These are phyloP conservation scores for Dendrolimus kikuchii DNA, from an alignment of 1,140 invertebrate species.

Conservation along the genomic window DNA sequence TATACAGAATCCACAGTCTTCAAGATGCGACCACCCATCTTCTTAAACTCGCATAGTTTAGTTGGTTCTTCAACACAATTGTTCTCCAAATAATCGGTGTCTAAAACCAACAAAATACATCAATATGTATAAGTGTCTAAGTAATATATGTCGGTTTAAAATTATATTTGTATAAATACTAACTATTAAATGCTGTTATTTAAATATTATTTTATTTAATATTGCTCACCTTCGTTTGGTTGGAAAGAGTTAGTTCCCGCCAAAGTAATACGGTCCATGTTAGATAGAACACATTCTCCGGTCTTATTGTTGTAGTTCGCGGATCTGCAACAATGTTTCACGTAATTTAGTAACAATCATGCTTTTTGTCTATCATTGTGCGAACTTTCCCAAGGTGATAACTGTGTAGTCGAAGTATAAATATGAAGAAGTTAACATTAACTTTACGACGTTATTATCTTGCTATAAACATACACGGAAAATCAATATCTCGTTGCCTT, in stretches of 20 bases:
- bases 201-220: not conserved
- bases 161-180: no score
- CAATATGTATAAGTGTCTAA: no score
- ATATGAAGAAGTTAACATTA: no score
- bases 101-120: slow-evolving; percentile 28
- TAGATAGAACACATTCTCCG: slow-evolving; percentile 88
- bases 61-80: slow-evolving; percentile 92
- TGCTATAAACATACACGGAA: no score
- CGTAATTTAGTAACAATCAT: slow-evolving; percentile 35
- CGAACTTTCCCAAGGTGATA: slow-evolving; percentile 55
- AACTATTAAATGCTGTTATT: no score
- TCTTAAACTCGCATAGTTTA: slow-evolving; percentile 94
- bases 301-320: slow-evolving; percentile 91
- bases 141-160: no score
- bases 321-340: slow-evolving; percentile 80
- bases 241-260: slow-evolving; percentile 84
- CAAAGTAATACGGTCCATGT: slow-evolving; percentile 91
- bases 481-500: no score
- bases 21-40: slow-evolving; percentile 87
- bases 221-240: slow-evolving; percentile 73
- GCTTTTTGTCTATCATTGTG: slow-evolving; percentile 41
- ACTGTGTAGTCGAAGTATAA: slow-evolving; percentile 13
- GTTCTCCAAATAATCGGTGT: slow-evolving; percentile 89
- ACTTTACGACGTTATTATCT: no score
- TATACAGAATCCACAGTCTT: slow-evolving; percentile 96